Conservation (phyloP, 64 coral and sea anemone genomes). For the Montipora foliosa region DNA sequence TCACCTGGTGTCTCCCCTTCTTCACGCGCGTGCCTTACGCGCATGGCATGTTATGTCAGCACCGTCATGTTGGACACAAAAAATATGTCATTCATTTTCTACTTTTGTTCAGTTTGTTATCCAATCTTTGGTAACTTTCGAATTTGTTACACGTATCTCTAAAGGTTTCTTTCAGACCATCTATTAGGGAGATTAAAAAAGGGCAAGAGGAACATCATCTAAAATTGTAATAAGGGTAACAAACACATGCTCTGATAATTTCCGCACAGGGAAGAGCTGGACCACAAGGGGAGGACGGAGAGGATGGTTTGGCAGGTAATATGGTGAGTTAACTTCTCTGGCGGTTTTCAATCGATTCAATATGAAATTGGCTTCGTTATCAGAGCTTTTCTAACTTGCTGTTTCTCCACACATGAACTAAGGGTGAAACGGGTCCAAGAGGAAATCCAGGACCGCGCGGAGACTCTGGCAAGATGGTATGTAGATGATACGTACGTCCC, state of each 20-base stretch:
- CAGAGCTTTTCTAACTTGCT: neutral
- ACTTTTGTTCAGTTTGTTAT: too few species aligned
- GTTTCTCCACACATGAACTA: neutral
- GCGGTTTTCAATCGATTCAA: neutral
- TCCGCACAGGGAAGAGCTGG: neutral
- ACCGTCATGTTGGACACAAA: neutral
- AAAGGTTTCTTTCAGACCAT: too few species aligned
- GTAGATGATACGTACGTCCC: neutral
- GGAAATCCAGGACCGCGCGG: conserved; percentile 20
- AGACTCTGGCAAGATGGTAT: conserved; percentile 25
- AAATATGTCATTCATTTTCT: neutral
- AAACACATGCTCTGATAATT: neutral
- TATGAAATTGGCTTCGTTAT: neutral
- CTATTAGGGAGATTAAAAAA: too few species aligned
- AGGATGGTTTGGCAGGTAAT: conserved; percentile 3
- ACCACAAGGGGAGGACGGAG: conserved; percentile 3
- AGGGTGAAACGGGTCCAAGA: conserved; percentile 40
- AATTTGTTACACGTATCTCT: too few species aligned
- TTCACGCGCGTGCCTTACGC: too few species aligned
- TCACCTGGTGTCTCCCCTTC: too few species aligned
- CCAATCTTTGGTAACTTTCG: too few species aligned
- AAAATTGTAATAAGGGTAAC: too few species aligned
- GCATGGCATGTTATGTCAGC: too few species aligned
- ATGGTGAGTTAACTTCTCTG: neutral
- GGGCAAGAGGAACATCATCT: too few species aligned